Conservation (phyloP, 2,113 vertebrate species). For the Gnathonemus echidnorhynchus region DNA sequence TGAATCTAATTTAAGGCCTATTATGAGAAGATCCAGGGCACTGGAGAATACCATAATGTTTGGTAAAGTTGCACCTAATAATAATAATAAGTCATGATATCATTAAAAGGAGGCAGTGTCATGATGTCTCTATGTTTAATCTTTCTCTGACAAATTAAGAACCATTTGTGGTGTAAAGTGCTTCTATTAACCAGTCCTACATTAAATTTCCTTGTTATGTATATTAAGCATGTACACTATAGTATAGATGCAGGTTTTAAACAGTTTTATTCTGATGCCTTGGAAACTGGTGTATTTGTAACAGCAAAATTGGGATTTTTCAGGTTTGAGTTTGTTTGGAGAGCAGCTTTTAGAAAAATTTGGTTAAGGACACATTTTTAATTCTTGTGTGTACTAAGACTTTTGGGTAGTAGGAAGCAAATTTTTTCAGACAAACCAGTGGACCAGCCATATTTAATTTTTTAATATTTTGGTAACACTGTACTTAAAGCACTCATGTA, state of each 20-base stretch:
- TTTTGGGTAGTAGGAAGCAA: not conserved
- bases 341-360: not conserved
- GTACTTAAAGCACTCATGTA: too few relatives aligned
- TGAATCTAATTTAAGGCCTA: not conserved
- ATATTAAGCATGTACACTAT: not conserved
- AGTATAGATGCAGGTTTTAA: not conserved
- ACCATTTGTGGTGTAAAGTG: not conserved
- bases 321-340: not conserved
- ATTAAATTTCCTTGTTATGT: not conserved
- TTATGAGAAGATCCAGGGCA: not conserved
- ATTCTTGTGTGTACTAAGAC: not conserved
- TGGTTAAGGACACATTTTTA: not conserved
- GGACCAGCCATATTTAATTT: not conserved
- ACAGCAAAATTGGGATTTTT: not conserved
- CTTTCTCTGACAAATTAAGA: not conserved
- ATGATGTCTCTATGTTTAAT: not conserved
- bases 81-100: not conserved
- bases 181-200: not conserved
- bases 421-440: not conserved
- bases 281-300: not conserved
- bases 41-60: not conserved
- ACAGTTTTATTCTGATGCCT: not conserved
- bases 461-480: not conserved
- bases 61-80: not conserved
- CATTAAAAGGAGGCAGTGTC: not conserved